phyloP scores from a whole-genome alignment of 2,113 vertebrate genomes.

The Oplegnathus fasciatus region DNA sequence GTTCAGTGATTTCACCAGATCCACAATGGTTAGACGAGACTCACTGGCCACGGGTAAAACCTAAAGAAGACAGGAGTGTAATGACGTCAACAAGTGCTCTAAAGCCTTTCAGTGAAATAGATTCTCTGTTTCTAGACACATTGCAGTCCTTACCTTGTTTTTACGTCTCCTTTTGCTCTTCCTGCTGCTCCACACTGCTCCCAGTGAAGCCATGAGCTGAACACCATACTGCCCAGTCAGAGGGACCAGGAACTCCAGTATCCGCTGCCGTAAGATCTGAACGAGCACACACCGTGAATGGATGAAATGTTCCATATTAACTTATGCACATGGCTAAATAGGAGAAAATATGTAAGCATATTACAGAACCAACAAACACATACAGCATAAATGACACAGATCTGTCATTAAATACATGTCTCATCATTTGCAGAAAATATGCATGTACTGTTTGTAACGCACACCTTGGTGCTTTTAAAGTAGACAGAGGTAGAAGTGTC shows the following conservation, averaged over 20 bases:
- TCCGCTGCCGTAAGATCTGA: conserved; percentile 91
- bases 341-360: background rate
- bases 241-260: conserved; percentile 93
- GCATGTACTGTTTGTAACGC: conserved; percentile 30
- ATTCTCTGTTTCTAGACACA: background rate
- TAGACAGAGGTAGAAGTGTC: conserved; percentile 91
- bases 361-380: background rate
- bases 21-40: conserved; percentile 90
- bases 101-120: background rate
- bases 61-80: conserved; percentile 71
- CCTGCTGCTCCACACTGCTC: conserved; percentile 92
- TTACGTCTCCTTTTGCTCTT: conserved; percentile 87
- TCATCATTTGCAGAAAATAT: no score
- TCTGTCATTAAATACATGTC: background rate
- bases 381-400: background rate
- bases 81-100: background rate
- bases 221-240: conserved; percentile 89
- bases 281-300: background rate
- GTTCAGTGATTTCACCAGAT: conserved; percentile 90
- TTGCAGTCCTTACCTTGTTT: conserved; percentile 85
- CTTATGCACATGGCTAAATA: background rate
- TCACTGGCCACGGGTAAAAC: conserved; percentile 87
- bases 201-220: conserved; percentile 91
- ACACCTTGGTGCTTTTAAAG: conserved; percentile 95
- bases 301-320: background rate